These are phyloP conservation scores for Arctia plantaginis DNA, from an alignment of 2,888 invertebrate species.

Conservation along the genomic window DNA sequence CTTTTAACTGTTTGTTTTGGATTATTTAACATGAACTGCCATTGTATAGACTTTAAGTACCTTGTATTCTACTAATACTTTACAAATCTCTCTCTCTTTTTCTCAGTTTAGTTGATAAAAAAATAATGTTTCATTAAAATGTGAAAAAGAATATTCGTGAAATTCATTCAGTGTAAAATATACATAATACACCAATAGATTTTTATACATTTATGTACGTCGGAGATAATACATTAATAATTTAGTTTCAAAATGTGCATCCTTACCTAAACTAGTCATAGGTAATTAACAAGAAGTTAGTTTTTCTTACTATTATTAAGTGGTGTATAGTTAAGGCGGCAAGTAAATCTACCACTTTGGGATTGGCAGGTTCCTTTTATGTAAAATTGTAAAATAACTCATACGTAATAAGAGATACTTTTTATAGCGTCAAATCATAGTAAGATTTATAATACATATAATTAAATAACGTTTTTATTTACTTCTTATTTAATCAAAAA, in stretches of 20 bases:
- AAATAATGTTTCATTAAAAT: too few species aligned
- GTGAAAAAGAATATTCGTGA: too few species aligned
- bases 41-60: neutral
- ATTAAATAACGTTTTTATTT: neutral
- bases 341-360: neutral
- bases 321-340: neutral
- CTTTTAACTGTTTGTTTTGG: neutral
- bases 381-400: neutral
- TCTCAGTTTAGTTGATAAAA: too few species aligned
- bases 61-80: too few species aligned
- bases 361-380: neutral
- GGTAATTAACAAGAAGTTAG: neutral
- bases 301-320: neutral
- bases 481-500: constrained; percentile 54
- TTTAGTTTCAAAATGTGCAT: too few species aligned
- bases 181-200: too few species aligned
- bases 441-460: neutral
- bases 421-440: neutral
- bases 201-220: too few species aligned
- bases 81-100: too few species aligned
- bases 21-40: neutral
- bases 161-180: too few species aligned
- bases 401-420: neutral
- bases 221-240: too few species aligned
- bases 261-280: too few species aligned